Evolutionary conservation across 2,113 vertebrate genomes (phyloP).

Genomic region (Hippocampus mohnikei): DNA sequence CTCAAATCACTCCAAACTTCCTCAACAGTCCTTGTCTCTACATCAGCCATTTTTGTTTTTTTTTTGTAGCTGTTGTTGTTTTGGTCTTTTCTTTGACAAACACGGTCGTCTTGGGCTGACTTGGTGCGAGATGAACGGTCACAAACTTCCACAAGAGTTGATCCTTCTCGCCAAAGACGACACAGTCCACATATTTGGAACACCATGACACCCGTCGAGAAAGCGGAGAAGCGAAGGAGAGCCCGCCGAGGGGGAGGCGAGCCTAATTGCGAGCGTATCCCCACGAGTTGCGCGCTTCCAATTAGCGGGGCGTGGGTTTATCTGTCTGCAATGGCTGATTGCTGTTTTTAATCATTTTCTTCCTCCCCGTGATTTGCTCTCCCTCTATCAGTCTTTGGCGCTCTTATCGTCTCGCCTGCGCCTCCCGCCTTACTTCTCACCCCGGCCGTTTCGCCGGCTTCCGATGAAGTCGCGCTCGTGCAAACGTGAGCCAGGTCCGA

Average conservation of each 20-base stretch:
- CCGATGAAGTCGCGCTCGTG: slow-evolving; percentile 33
- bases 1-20: slow-evolving; percentile 61
- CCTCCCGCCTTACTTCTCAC: slow-evolving; percentile 43
- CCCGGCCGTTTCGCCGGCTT: slow-evolving; percentile 53
- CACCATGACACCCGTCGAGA: slow-evolving; percentile 1
- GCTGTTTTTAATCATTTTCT: slow-evolving; percentile 87
- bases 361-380: slow-evolving; percentile 55
- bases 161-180: slow-evolving; percentile 4
- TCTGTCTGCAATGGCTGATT: slow-evolving; percentile 82
- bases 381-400: slow-evolving; percentile 65
- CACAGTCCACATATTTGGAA: no score
- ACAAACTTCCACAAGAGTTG: not conserved
- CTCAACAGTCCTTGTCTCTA: slow-evolving; percentile 43
- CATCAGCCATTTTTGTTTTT: slow-evolving; percentile 46
- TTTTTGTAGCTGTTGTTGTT: not conserved
- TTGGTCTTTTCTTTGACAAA: slow-evolving; percentile 12
- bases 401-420: slow-evolving; percentile 68
- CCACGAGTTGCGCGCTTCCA: slow-evolving; percentile 77
- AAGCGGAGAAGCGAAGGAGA: slow-evolving; percentile 23
- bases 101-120: slow-evolving; percentile 12
- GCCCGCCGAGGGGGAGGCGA: slow-evolving; percentile 42
- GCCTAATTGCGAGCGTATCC: slow-evolving; percentile 65
- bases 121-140: slow-evolving; percentile 37
- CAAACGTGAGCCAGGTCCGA: slow-evolving; percentile 17
- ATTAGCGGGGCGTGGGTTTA: slow-evolving; percentile 84